These are phyloP conservation scores for Typhlichthys subterraneus DNA, from an alignment of 2,797 vertebrate species.

Conservation along the genomic window DNA sequence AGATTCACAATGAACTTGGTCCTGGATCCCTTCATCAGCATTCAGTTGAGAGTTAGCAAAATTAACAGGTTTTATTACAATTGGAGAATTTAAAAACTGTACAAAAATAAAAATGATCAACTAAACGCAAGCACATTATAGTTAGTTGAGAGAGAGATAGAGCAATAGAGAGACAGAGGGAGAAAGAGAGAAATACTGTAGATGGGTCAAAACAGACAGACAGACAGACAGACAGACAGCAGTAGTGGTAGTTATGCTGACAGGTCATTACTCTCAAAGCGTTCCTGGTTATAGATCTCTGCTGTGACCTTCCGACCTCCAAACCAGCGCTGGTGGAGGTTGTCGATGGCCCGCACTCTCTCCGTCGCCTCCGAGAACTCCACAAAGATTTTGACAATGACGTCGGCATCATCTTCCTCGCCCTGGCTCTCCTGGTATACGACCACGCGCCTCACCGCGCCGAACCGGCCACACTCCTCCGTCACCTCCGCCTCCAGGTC, in stretches of 20 bases:
- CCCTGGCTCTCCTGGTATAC: constrained; percentile 96
- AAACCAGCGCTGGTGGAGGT: constrained; percentile 92
- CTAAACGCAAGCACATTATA: not conserved
- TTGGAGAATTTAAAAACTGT: not conserved
- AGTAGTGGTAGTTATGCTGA: constrained; percentile 77
- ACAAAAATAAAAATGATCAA: not conserved
- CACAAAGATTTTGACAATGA: constrained; percentile 95
- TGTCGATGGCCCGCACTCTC: constrained; percentile 91
- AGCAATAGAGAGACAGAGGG: not conserved
- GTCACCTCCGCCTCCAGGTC: constrained; percentile 93
- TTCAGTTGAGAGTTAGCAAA: no score
- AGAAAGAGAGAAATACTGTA: not conserved
- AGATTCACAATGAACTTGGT: no score
- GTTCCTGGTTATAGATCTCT: constrained; percentile 90
- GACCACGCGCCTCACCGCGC: constrained; percentile 88
- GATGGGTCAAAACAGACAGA: not conserved
- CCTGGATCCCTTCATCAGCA: no score
- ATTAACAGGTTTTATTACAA: not conserved
- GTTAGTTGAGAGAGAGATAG: not conserved
- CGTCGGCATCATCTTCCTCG: constrained; percentile 89
- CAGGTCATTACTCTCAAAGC: constrained; percentile 90
- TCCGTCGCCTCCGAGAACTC: constrained; percentile 87
- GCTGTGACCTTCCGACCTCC: constrained; percentile 90
- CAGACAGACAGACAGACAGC: constrained; percentile 6
- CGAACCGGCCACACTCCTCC: constrained; percentile 91